Evolutionary conservation across 2,888 invertebrate genomes (phyloP).

Genomic region (Taphrorychus bicolor): DNA sequence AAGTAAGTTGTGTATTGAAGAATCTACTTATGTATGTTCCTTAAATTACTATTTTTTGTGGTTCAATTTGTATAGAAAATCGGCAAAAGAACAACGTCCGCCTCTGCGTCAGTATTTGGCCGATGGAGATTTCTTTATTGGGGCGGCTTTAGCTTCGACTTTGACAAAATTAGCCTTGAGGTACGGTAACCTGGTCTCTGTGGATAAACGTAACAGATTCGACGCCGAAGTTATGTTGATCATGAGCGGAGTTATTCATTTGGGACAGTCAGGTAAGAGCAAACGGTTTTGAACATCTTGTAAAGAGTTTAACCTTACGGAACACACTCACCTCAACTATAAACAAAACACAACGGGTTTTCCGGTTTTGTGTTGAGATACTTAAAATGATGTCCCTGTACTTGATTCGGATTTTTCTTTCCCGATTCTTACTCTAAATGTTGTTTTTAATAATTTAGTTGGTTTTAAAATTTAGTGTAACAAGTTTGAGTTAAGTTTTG

Average conservation of each 20-base stretch:
- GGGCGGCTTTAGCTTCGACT: conserved; percentile 89
- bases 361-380: no score
- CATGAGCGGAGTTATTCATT: conserved; percentile 83
- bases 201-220: conserved; percentile 64
- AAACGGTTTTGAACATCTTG: no score
- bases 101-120: conserved; percentile 87
- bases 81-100: conserved; percentile 75
- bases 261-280: conserved; percentile 77
- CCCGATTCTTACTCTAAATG: no score
- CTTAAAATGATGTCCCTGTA: not conserved
- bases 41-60: no score
- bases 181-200: conserved; percentile 63
- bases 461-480: no score
- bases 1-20: conserved; percentile 68
- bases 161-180: conserved; percentile 89
- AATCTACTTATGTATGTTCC: not conserved
- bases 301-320: no score
- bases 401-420: no score
- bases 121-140: conserved; percentile 96
- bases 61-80: conserved; percentile 57
- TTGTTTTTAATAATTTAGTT: no score
- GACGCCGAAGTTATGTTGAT: conserved; percentile 87
- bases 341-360: no score
- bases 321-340: no score
- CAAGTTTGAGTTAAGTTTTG: no score